A percentile compares a stretch with the other conserved stretches of the same genome.
phyloP scores from a whole-genome alignment of 2,888 invertebrate species.

The Chromoteleia sp. region DNA sequence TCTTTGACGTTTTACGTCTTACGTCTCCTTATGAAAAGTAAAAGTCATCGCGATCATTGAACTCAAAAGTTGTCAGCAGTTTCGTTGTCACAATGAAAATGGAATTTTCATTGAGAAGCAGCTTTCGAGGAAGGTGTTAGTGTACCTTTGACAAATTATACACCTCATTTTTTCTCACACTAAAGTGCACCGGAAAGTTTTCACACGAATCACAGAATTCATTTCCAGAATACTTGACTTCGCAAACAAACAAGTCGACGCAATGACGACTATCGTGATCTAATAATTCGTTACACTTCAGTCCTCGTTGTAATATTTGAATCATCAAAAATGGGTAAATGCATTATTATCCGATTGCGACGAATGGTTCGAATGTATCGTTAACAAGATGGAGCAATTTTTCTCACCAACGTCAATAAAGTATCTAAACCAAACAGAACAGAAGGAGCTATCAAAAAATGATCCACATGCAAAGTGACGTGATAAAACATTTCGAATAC shows the following conservation, averaged over 20 bases:
- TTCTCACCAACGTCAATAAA: background rate
- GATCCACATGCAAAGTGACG: slow-evolving; percentile 31
- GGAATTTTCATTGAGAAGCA: background rate
- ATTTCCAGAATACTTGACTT: too few species aligned
- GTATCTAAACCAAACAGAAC: background rate
- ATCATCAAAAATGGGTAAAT: too few species aligned
- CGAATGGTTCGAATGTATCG: background rate
- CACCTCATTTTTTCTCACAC: background rate
- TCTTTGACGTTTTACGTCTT: too few species aligned
- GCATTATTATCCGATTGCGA: background rate
- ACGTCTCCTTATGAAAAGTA: background rate
- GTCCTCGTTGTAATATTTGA: too few species aligned
- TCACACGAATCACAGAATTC: too few species aligned
- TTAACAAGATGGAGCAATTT: background rate
- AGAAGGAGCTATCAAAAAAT: background rate
- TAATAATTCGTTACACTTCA: too few species aligned
- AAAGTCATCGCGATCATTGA: background rate
- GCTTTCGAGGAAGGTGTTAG: background rate
- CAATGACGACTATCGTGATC: too few species aligned
- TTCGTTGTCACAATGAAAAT: background rate
- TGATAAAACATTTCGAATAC: slow-evolving; percentile 55
- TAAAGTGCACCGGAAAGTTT: background rate
- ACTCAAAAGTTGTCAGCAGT: background rate
- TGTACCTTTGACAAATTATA: background rate
- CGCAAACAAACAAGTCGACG: too few species aligned